A percentile compares a stretch with the other conserved stretches of the same genome.
Conservation (phyloP, 2,888 invertebrate species). For the Lasioglossum leucozonium region DNA sequence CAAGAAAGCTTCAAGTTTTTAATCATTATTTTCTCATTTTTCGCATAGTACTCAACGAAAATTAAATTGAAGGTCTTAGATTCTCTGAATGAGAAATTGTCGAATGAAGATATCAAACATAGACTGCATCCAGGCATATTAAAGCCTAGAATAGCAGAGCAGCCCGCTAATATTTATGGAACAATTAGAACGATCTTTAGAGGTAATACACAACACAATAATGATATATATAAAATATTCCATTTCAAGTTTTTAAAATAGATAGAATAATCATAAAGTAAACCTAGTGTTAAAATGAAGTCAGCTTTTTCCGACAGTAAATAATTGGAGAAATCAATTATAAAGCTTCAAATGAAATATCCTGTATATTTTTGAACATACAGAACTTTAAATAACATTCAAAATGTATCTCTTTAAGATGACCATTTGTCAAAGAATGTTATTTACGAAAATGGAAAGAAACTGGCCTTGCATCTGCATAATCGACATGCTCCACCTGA, state of each 20-base stretch:
- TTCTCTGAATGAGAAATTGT: constrained; percentile 85
- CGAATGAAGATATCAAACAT: constrained; percentile 87
- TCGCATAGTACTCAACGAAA: constrained; percentile 76
- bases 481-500: constrained; percentile 89
- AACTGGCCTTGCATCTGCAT: constrained; percentile 87
- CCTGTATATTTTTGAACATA: neutral
- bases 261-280: no score
- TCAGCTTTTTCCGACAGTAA: neutral
- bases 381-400: neutral
- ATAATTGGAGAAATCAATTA: neutral
- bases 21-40: neutral
- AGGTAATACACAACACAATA: constrained; percentile 79
- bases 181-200: constrained; percentile 85
- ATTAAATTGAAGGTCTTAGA: constrained; percentile 85
- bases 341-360: neutral
- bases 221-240: neutral
- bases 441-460: constrained; percentile 86
- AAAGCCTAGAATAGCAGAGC: constrained; percentile 85
- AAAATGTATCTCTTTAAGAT: constrained; percentile 43
- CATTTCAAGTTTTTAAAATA: neutral
- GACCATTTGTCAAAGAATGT: constrained; percentile 82
- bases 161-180: constrained; percentile 88
- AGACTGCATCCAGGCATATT: constrained; percentile 90
- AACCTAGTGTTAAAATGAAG: neutral
- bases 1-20: neutral